A percentile compares a stretch with the other conserved stretches of the same genome.
Conservation (phyloP, 2,113 vertebrate species). For the Lucifuga dentata region DNA sequence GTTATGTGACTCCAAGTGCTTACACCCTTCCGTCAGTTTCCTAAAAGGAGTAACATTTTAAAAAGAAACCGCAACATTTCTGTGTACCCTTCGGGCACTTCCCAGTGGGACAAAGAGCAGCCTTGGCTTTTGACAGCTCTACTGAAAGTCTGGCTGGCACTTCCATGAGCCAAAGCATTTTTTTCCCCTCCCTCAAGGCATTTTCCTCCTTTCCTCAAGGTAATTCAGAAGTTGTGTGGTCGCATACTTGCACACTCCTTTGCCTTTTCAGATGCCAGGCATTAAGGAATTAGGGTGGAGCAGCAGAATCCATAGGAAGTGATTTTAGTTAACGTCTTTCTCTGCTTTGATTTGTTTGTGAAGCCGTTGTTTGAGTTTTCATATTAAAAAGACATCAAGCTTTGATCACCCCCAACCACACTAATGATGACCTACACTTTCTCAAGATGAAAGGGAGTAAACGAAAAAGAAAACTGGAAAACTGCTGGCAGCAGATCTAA, state of each 20-base stretch:
- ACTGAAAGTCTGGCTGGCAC: slow-evolving; percentile 45
- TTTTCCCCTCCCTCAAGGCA: slow-evolving; percentile 40
- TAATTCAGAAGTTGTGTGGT: slow-evolving; percentile 61
- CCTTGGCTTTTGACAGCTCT: slow-evolving; percentile 58
- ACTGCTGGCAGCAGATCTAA: slow-evolving; percentile 68
- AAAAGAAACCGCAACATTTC: slow-evolving; percentile 70
- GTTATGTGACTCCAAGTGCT: slow-evolving; percentile 67
- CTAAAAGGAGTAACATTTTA: slow-evolving; percentile 64
- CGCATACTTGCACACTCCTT: slow-evolving; percentile 32
- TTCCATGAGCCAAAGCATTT: slow-evolving; percentile 48
- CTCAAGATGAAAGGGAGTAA: slow-evolving; percentile 34
- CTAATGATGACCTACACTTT: slow-evolving; percentile 12
- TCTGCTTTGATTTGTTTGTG: slow-evolving; percentile 57
- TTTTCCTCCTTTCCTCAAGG: slow-evolving; percentile 52
- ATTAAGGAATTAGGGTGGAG: slow-evolving; percentile 58
- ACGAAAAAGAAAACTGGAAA: not conserved
- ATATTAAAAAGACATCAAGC: slow-evolving; percentile 32
- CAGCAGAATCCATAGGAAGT: slow-evolving; percentile 41
- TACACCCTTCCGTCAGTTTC: slow-evolving; percentile 62
- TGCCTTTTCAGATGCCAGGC: slow-evolving; percentile 41
- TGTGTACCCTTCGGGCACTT: slow-evolving; percentile 59
- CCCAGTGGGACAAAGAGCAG: slow-evolving; percentile 59
- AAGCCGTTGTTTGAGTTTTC: slow-evolving; percentile 50
- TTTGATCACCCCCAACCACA: slow-evolving; percentile 71
- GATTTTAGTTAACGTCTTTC: slow-evolving; percentile 33